Percentiles rank a stretch among this genome's conserved stretches.
These are phyloP conservation scores for Sinopyrophorus schimmeli DNA, from an alignment of 2,888 invertebrate genomes.

Conservation along the genomic window DNA sequence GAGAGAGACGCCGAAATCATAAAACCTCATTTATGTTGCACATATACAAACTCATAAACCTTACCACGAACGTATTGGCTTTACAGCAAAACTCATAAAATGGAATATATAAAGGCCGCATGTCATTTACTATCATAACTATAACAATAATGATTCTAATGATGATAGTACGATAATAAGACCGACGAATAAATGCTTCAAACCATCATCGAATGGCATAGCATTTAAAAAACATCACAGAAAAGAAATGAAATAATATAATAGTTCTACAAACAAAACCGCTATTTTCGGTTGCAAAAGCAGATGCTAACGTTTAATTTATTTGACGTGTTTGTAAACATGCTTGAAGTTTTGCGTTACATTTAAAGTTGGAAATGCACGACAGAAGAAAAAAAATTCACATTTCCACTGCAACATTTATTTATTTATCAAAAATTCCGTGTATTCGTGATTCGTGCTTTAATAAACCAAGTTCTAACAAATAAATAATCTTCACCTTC, in stretches of 20 bases:
- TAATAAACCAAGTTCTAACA: too few species aligned
- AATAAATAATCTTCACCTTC: too few species aligned
- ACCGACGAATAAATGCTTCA: neutral
- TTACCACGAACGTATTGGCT: constrained; percentile 17
- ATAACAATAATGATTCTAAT: neutral
- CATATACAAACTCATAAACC: constrained; percentile 21
- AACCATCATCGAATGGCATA: neutral
- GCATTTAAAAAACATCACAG: constrained; percentile 1
- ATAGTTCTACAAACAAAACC: constrained; percentile 1
- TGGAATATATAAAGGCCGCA: constrained; percentile 13
- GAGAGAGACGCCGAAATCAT: constrained; percentile 17
- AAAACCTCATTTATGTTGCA: constrained; percentile 26
- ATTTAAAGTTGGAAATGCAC: constrained; percentile 10
- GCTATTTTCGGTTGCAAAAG: too few species aligned
- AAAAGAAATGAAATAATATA: neutral
- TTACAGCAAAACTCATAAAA: constrained; percentile 12
- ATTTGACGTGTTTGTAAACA: constrained; percentile 15
- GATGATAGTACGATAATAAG: too few species aligned
- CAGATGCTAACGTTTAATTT: constrained; percentile 20
- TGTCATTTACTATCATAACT: constrained; percentile 6
- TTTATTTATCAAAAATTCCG: too few species aligned
- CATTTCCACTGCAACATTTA: too few species aligned
- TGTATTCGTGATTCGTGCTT: too few species aligned
- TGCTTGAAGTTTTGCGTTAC: too few species aligned
- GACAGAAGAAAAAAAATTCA: too few species aligned